Evolutionary conservation across 2,797 vertebrate genomes (phyloP), one percentile per base, ranked within the genome.

Genomic region (Coregonus sp.): DNA sequence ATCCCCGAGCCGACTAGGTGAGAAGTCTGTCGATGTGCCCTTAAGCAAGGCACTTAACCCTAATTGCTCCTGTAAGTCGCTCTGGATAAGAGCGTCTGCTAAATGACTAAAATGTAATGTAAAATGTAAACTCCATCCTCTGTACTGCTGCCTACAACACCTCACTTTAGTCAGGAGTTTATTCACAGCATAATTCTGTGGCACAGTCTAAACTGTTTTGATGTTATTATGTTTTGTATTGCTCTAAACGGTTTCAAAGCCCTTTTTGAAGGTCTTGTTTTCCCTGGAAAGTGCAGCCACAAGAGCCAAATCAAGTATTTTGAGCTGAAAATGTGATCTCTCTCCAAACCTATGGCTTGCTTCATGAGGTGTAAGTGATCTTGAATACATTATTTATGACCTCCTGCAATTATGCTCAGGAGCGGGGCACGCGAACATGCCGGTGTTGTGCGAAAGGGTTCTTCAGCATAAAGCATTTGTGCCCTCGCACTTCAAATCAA

Each of bases 331-430:
- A 88, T 82, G 69, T 52, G 73, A 86, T 88, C 83, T 81, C 85
- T 88, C 83, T 86, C 87, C 47, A 73, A 87, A 91, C 76, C 86
- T 82, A 80, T 76, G 84, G 86, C 86, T 89, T 87, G 90, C 90
- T 93, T 89, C 85, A 85, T 87, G 91, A 93, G 85, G 90, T 93
- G 90, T 90, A 93, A 94, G 93, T 93, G 94, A 93, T 94, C 93
- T 93, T 91, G 84, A 92, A 93, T 94, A 89, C 89, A 95, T 94
- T 93, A 94, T 94, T 93, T 91, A 93, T 93, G 87, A 92, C 92
- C 92, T 89, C 89, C 84, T 87, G 85, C 91, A 90, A 90, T 94
- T 94, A 93, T 88, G 75, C 85, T 89, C 90, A 86, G 83, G 86
- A 91, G 90, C 78, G 85, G 83, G 87, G 86, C 87, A 86, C 84